phyloP scores from a whole-genome alignment of 2,888 invertebrate genomes.

The Harpalus rubripes region DNA sequence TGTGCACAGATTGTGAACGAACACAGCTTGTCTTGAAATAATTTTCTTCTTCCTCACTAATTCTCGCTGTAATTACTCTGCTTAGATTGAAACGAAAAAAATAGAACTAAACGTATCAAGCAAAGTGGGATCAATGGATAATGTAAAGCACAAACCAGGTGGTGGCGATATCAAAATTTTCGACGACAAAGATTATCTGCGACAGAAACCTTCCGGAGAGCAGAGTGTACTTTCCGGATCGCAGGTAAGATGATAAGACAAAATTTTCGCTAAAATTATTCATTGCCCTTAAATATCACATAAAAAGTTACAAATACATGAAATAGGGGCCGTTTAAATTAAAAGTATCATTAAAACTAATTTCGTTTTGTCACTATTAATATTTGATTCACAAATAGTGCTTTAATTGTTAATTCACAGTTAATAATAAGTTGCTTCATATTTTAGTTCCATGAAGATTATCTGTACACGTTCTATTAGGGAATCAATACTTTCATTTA shows the following conservation, averaged over 20 bases:
- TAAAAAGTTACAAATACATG: neutral
- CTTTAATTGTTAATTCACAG: constrained; percentile 43
- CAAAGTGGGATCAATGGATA: constrained; percentile 94
- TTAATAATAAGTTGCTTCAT: constrained; percentile 60
- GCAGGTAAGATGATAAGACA: constrained; percentile 77
- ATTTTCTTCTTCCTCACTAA: constrained; percentile 42
- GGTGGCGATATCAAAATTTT: constrained; percentile 97
- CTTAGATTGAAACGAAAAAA: constrained; percentile 93
- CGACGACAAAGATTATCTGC: constrained; percentile 94
- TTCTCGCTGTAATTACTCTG: constrained; percentile 59
- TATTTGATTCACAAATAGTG: constrained; percentile 12
- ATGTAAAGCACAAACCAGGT: constrained; percentile 93
- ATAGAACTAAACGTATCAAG: constrained; percentile 95
- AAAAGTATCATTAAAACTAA: constrained; percentile 10
- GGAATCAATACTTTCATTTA: constrained; percentile 38
- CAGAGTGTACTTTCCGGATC: constrained; percentile 79
- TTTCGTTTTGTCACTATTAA: neutral
- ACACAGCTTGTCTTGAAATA: constrained; percentile 38
- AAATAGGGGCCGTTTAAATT: neutral
- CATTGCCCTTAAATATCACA: neutral
- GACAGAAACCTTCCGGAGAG: constrained; percentile 83
- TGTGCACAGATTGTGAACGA: constrained; percentile 17
- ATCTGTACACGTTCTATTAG: constrained; percentile 79
- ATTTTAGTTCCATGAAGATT: constrained; percentile 80
- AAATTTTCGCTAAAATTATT: neutral